A percentile compares a stretch with the other conserved stretches of the same genome.
phyloP scores from a whole-genome alignment of 2,888 invertebrate species.

The Dryomyza anilis region DNA sequence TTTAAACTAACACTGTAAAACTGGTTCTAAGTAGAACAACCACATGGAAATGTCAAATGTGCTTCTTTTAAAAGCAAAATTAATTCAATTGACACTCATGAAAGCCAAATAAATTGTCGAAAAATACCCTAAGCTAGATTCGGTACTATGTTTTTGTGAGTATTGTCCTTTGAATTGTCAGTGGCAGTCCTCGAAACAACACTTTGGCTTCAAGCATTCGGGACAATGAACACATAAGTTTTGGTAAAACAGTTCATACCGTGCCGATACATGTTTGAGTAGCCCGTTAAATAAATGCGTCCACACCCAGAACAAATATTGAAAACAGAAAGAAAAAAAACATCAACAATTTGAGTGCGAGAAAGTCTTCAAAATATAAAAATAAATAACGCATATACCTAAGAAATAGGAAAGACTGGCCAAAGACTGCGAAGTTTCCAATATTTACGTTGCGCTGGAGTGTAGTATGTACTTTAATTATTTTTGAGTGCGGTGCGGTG shows the following conservation, averaged over 20 bases:
- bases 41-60: no score
- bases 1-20: no score
- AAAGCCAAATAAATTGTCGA: no score
- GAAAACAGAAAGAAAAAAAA: neutral
- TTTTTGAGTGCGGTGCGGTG: neutral
- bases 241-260: neutral
- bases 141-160: no score
- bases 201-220: neutral
- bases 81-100: no score
- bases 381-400: neutral
- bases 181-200: neutral
- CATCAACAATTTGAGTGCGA: neutral
- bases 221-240: slow-evolving; percentile 7
- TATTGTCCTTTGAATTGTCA: neutral
- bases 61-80: no score
- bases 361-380: neutral
- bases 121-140: no score
- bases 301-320: slow-evolving; percentile 11
- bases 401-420: no score
- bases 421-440: neutral
- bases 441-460: neutral
- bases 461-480: neutral
- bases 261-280: neutral
- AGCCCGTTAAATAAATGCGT: slow-evolving; percentile 21
- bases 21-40: no score